Evolutionary conservation across 2,797 vertebrate species (phyloP).

Genomic region (Moxostoma hubbsi): DNA sequence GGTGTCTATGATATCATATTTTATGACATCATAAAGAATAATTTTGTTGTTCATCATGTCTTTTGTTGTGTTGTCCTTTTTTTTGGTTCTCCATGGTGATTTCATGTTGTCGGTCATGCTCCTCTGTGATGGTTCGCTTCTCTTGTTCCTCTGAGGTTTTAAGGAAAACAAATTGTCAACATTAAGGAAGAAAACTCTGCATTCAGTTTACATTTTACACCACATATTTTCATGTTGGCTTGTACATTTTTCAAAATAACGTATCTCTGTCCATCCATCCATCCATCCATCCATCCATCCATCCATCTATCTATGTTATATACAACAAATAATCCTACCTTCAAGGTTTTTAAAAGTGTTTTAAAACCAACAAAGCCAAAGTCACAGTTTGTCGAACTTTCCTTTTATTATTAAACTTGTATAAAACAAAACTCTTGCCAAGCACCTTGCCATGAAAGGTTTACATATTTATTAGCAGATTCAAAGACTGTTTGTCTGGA

Average conservation of each 20-base stretch:
- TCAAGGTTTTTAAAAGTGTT: too few species aligned
- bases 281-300: too few species aligned
- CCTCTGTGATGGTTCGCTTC: neutral
- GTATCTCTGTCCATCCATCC: too few species aligned
- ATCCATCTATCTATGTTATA: too few species aligned
- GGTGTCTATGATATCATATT: neutral
- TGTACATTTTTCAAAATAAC: too few species aligned
- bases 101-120: neutral
- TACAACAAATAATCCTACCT: neutral
- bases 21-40: neutral
- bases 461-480: constrained; percentile 20
- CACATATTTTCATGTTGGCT: neutral
- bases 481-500: constrained; percentile 1
- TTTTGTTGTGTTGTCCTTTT: constrained; percentile 5
- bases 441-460: neutral
- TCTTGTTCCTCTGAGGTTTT: constrained; percentile 1
- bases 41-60: neutral
- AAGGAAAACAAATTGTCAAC: constrained; percentile 16
- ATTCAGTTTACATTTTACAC: neutral
- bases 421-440: neutral
- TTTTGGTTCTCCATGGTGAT: constrained; percentile 20
- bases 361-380: too few species aligned
- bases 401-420: neutral
- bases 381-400: too few species aligned
- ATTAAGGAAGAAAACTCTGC: neutral